A percentile compares a stretch with the other conserved stretches of the same genome.
Conservation (phyloP, 2,113 vertebrate genomes). For the Promerops cafer region DNA sequence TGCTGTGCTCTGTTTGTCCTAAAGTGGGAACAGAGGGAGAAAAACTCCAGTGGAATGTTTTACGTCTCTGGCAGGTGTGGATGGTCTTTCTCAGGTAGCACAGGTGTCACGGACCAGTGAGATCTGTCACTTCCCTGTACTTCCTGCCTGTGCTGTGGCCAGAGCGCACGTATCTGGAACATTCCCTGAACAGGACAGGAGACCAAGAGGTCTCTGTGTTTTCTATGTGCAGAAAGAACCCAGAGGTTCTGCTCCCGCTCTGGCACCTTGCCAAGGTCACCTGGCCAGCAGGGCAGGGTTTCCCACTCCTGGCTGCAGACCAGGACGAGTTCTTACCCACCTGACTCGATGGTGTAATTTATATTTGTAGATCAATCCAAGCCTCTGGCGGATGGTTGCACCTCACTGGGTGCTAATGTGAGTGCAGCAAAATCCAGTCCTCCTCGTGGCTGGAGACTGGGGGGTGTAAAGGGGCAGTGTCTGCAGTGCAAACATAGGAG, state of each 20-base stretch:
- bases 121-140: neutral
- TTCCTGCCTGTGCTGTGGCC: neutral
- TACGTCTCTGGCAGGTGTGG: rapidly evolving
- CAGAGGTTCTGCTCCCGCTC: neutral
- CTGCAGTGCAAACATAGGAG: rapidly evolving
- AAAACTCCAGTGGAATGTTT: rapidly evolving
- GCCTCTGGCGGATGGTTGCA: neutral
- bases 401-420: neutral
- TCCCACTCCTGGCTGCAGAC: neutral
- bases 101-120: rapidly evolving
- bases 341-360: neutral
- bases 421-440: neutral
- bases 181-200: rapidly evolving
- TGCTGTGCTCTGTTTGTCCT: neutral
- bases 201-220: neutral
- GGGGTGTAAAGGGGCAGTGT: rapidly evolving
- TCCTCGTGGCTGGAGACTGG: neutral
- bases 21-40: neutral
- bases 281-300: neutral
- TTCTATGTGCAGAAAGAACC: neutral
- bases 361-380: neutral
- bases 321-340: neutral
- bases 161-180: rapidly evolving
- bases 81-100: neutral
- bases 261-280: rapidly evolving